Base-by-base conservation (phyloP, 2,113 vertebrate genomes). In the Ornithorhynchus anatinus region DNA sequence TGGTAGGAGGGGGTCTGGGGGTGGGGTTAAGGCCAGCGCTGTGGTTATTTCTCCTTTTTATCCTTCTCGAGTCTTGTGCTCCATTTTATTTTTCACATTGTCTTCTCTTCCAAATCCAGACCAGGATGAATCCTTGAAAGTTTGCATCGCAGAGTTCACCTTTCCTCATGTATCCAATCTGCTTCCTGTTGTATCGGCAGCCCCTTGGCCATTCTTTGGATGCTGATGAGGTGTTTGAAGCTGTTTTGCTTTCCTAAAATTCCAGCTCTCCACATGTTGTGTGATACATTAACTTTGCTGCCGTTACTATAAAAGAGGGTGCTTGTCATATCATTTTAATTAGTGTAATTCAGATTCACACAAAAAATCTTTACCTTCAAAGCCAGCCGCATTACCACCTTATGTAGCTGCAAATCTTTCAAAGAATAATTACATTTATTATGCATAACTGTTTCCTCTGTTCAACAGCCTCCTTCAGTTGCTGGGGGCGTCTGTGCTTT, bases 341-440 rank as follows among this genome's bases (percentile, higher is more conserved):
- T 57, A 8, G 39, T 20, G 36, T 67, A 48, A 48, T 72, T 83
- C n/a, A 32, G 8, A 31, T 15, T 54, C 36, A 57, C 0, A 32
- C 0, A 53, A 36, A 44, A 56, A 59, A 31, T 15, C 36, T 50
- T 72, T 17, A 42, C 58, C 39, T 71, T 71, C 69, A 59, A 57
- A 71, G 42, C 57, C 25, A 52, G 2, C 13, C 11, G 10, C 17
- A 6, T 43, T 73, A 71, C 40, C 43, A 47, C 47, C 45, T 59
- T 52, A 12, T 77, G 50, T 70, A 79, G 44, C 82, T 68, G 79
- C 36, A 73, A 84, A 68, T 69, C 7, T 52, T 64, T 67, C 48
- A n/a, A 51, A 68, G 39, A 71, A 23, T 14, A 50, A 56, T 25
- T 6, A 19, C 43, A 42, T 64, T 50, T 59, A 17, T 33, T 23